Base-by-base conservation (phyloP, 2,888 invertebrate genomes). In the Hydropsyche betteni region DNA sequence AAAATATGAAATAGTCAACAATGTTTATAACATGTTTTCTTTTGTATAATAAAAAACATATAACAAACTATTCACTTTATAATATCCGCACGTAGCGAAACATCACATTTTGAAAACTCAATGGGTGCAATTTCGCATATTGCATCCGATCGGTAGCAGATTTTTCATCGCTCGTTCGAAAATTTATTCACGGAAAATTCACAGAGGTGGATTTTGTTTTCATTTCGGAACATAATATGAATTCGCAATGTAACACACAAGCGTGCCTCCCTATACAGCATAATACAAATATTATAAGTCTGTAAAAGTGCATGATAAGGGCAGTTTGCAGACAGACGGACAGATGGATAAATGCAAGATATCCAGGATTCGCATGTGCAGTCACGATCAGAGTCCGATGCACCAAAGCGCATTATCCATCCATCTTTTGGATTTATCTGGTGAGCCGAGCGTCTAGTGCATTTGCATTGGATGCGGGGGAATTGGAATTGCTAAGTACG, bases 341-440 rank as follows among this genome's bases (percentile, higher is more conserved):
- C 34, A 34, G 36, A n/a, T 64, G 5, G 64, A 36, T 64, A n/a
- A 36, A 64, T 8, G 36, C 34, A 33, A 36, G 36, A 36, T 64
- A 64, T 64, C 64, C 64, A 24, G 12, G 36, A n/a, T 36, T 64
- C 34, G 64, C 34, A 64, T 64, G 64, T 7, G n/a, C n/a, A 64
- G 64, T 64, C 64, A 64, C 64, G 64, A 64, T 64, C 64, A 36
- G 16, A 4, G 24, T 16, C 4, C 58, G 14, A 64, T 36, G 64
- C 36, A 64, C 64, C 64, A 53, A 52, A 70, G 51, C 14, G 70
- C 50, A 70, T 70, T 70, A 70, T 34, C 53, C 53, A 70, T 70
- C 52, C 70, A 53, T 70, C 70, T 70, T 53, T 70, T 34, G 33
- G 53, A 70, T 70, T 70, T 70, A 70, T 70, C 68, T 68, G 34